A percentile compares a stretch with the other conserved stretches of the same genome.
Conservation (phyloP, 2,888 invertebrate genomes). For the Papilio protenor region DNA sequence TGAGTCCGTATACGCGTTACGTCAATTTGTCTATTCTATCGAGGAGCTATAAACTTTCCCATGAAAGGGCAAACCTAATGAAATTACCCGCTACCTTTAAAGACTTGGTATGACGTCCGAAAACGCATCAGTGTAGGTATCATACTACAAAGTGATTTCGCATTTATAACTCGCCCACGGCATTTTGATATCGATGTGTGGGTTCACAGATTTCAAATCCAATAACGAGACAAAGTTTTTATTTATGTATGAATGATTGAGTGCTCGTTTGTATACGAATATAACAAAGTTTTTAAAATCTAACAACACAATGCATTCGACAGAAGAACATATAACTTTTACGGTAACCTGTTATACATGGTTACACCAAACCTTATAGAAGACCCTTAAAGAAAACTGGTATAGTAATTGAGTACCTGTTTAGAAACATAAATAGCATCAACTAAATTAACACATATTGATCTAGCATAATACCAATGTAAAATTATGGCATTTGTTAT, state of each 20-base stretch:
- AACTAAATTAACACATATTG: neutral
- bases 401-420: neutral
- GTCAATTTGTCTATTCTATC: neutral
- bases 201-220: neutral
- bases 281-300: too few relatives aligned
- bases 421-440: neutral
- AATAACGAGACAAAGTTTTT: neutral
- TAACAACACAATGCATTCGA: too few relatives aligned
- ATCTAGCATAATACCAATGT: neutral
- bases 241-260: neutral
- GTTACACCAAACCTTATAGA: too few relatives aligned
- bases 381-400: too few relatives aligned
- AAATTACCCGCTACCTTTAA: neutral
- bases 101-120: neutral
- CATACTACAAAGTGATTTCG: neutral
- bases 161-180: neutral
- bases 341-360: too few relatives aligned
- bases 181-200: neutral
- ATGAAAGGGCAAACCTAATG: neutral
- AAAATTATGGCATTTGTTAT: constrained; percentile 26
- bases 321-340: too few relatives aligned
- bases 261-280: neutral
- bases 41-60: neutral
- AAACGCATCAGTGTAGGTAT: neutral
- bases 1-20: neutral